Evolutionary conservation across 2,888 invertebrate genomes (phyloP).

Genomic region (Scaptomyza parva): DNA sequence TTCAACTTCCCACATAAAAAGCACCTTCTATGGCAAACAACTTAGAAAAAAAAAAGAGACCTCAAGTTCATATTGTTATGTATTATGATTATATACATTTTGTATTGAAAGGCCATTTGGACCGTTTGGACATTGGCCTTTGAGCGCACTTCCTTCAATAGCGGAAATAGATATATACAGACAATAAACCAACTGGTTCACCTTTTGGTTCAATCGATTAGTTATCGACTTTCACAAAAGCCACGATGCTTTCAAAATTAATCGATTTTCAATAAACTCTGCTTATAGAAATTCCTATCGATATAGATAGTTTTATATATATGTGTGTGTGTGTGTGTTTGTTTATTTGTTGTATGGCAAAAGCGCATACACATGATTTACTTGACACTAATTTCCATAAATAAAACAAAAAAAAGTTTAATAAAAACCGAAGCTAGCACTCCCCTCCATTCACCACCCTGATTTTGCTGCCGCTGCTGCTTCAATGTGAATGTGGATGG

Average conservation of each 20-base stretch:
- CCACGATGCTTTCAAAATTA: constrained; percentile 9
- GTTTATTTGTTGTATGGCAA: constrained; percentile 26
- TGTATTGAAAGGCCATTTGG: constrained; percentile 59
- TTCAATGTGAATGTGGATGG: constrained; percentile 45
- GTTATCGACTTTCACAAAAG: constrained; percentile 61
- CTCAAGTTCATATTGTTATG: constrained; percentile 33
- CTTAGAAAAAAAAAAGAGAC: too few species aligned
- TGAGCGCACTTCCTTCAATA: constrained; percentile 60
- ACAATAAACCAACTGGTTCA: constrained; percentile 48
- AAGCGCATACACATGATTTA: constrained; percentile 75
- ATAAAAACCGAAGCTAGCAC: constrained; percentile 55
- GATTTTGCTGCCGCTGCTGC: constrained; percentile 14
- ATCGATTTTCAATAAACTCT: constrained; percentile 58
- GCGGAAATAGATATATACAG: constrained; percentile 33
- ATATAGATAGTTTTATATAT: background rate
- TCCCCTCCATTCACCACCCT: background rate
- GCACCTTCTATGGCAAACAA: constrained; percentile 34
- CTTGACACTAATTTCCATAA: constrained; percentile 81
- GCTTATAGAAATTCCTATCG: constrained; percentile 51
- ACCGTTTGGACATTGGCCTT: constrained; percentile 70
- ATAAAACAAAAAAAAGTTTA: constrained; percentile 71
- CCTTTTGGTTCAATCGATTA: constrained; percentile 42
- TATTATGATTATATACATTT: constrained; percentile 29
- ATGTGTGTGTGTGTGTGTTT: background rate
- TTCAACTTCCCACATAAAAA: constrained; percentile 26